Evolutionary conservation across 1,140 invertebrate genomes (phyloP), one percentile per base, ranked within the genome.

Genomic region (Tetragnatha versicolor): DNA sequence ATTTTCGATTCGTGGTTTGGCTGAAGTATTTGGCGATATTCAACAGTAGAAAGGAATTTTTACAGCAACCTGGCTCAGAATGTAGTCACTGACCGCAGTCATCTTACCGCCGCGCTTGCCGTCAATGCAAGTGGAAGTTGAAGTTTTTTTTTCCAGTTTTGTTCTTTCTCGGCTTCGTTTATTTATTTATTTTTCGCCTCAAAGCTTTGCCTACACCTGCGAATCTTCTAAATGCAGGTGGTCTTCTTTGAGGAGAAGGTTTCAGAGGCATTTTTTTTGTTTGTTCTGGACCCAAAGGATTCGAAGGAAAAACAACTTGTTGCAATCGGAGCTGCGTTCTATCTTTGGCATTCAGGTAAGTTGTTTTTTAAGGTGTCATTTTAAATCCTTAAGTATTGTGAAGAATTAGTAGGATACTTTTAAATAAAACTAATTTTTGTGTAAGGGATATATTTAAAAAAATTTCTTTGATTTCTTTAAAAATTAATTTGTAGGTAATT

Each of bases 221-320:
- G 70, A 75, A 75, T 75, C n/a, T 75, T 75, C 53, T 61, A 33
- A 29, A 75, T 75, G 70, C 70, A 75, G 70, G 70, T 75, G 70
- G 70, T 75, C 70, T 22, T 55, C 10, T 22, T 27, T 7, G 1
- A n/a, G 33, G 42, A 72, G 68, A 58, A 25, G 51, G 22, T 10
- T 42, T n/a, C n/a, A n/a, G n/a, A n/a, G n/a, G n/a, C n/a, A n/a
- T n/a, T n/a, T n/a, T n/a, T n/a, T n/a, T n/a, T n/a, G n/a, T n/a
- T n/a, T 72, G 22, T 58, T 49, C 10, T 12, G 39, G 45, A 42
- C 39, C 39, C 27, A 75, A 75, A 75, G 70, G 70, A 75, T 75
- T 61, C 39, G 49, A 51, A 20, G 35, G 12, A 12, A 12, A 47
- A 20, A 47, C 12, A 47, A 47, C 20, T n/a, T n/a, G n/a, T n/a